Base-by-base conservation (phyloP, 2,888 invertebrate genomes). In the Cephonodes hylas region DNA sequence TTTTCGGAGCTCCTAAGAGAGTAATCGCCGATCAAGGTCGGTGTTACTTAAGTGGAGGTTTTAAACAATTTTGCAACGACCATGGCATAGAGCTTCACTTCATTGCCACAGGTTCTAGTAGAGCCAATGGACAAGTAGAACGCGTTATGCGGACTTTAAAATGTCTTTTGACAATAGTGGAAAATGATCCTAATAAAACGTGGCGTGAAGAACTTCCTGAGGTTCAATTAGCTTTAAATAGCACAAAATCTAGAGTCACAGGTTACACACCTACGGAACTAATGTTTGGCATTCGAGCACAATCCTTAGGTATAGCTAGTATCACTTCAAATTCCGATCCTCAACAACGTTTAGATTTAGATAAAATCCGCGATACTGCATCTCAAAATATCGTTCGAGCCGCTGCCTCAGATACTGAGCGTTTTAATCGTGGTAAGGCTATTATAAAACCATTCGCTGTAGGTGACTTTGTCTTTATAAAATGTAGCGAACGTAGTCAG, bases 61-160 rank as follows among this genome's bases (percentile, higher is more conserved):
- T 73, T 42, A 72, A 66, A 53, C 20, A 60, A 0, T 74, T 69
- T 45, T 73, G 73, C 42, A 0, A 1, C 0, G 65, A 66, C 1
- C 53, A 74, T 42, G 64, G 63, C 1, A 73, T 75, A 8, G 53
- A 70, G 0, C 63, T 75, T 0, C 74, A 75, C 15, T 44, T 72
- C 1, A 74, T 77, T 0, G 74, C 76, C 0, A 74, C 73, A 0
- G 74, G 75, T 1, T 48, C 71, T 13, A 63, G 63, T 48, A 63
- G 69, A 20, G 71, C 68, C 5, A 69, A 69, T 48, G 68, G 69
- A 0, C 68, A 71, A 15, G 67, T 69, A 3, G 69, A 71, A 44
- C 59, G 69, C 13, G 7, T 71, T 0, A 69, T 67, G 68, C 59
- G 62, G 34, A 63, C 64, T 42, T 25, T 69, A 46, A 67, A 64